A percentile compares a stretch with the other conserved stretches of the same genome.
These are phyloP conservation scores for Mustelus asterias DNA, from an alignment of 2,113 vertebrate species.

Conservation along the genomic window DNA sequence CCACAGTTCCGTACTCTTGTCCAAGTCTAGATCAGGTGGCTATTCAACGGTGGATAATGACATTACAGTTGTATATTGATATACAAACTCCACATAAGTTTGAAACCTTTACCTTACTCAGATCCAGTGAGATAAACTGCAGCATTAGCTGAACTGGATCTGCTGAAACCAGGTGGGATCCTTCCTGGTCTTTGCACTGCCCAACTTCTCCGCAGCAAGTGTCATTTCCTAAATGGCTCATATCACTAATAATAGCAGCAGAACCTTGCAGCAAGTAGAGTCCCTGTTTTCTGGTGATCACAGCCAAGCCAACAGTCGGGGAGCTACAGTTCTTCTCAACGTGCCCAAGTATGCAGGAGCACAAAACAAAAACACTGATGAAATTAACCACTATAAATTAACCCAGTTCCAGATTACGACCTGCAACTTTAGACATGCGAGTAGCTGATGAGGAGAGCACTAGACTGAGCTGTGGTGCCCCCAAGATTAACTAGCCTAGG, in stretches of 20 bases:
- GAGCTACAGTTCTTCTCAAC: background rate
- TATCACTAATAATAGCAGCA: background rate
- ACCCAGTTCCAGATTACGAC: background rate
- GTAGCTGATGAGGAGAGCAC: background rate
- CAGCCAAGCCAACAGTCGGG: background rate
- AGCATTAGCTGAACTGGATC: background rate
- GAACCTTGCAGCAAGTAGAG: background rate
- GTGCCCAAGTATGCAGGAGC: background rate
- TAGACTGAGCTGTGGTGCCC: background rate
- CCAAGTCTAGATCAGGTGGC: background rate
- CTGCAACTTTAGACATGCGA: background rate
- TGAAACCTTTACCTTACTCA: background rate
- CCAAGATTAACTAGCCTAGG: background rate
- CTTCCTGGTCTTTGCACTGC: background rate
- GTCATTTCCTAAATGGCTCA: background rate
- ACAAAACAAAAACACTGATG: background rate
- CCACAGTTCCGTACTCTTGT: background rate
- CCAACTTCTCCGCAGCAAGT: background rate
- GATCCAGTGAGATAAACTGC: background rate
- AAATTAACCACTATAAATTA: background rate
- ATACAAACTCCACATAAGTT: too few relatives aligned
- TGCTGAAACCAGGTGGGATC: background rate
- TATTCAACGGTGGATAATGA: background rate
- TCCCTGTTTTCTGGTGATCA: background rate
- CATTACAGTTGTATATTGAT: background rate